These are phyloP conservation scores for Zaprionus vittiger DNA, from an alignment of 1,140 invertebrate species.

Conservation along the genomic window DNA sequence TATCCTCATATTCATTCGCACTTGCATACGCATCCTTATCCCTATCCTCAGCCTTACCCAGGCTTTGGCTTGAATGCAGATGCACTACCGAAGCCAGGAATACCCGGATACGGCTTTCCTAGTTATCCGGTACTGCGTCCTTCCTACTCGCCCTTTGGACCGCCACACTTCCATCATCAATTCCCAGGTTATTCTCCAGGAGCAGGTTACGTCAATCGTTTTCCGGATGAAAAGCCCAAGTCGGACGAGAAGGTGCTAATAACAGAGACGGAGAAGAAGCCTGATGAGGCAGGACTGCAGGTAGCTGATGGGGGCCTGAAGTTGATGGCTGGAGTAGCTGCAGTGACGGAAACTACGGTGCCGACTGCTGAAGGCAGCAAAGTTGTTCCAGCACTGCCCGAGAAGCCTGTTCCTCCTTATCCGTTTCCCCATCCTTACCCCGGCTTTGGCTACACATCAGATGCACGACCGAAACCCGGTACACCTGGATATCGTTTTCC, in stretches of 20 bases:
- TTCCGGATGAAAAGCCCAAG: neutral
- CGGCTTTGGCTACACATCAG: neutral
- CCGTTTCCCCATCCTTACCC: conserved; percentile 12
- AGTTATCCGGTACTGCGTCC: conserved; percentile 9
- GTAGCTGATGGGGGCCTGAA: neutral
- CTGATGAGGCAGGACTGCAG: conserved; percentile 17
- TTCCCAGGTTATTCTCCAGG: neutral
- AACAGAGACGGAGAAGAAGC: neutral
- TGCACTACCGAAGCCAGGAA: neutral
- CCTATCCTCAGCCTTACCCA: conserved; percentile 10
- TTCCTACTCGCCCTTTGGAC: conserved; percentile 42
- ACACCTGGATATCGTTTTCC: conserved; percentile 1
- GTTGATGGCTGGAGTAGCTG: neutral
- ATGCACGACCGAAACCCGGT: too few species aligned
- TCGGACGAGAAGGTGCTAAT: neutral
- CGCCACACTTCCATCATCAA: conserved; percentile 5
- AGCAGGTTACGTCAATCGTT: conserved; percentile 11
- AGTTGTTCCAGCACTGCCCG: conserved; percentile 29
- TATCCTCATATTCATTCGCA: conserved; percentile 6
- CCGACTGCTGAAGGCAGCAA: conserved; percentile 36
- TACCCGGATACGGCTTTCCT: neutral
- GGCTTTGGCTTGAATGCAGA: neutral
- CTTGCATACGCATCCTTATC: conserved; percentile 6
- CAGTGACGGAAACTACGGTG: neutral
- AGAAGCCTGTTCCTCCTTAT: conserved; percentile 4